Conservation (phyloP, 2,888 invertebrate species). For the Drosophila incognita region DNA sequence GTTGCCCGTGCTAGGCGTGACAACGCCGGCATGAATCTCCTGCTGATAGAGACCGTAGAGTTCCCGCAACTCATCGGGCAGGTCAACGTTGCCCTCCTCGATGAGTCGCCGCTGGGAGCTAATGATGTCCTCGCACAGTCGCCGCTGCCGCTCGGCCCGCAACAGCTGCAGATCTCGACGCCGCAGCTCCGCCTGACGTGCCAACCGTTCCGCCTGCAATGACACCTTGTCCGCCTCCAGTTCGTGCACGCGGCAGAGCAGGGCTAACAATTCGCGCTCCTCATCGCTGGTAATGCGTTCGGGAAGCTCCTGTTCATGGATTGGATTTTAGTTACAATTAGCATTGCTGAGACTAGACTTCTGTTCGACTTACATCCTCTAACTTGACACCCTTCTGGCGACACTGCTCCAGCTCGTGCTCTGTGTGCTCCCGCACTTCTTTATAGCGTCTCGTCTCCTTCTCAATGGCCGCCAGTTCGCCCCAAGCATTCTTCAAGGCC, state of each 20-base stretch:
- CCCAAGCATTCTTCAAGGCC: constrained; percentile 92
- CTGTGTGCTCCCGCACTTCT: constrained; percentile 90
- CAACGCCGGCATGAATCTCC: constrained; percentile 93
- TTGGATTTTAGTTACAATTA: neutral
- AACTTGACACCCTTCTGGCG: constrained; percentile 91
- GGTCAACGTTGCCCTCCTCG: constrained; percentile 90
- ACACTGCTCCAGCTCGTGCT: constrained; percentile 92
- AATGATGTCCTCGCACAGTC: constrained; percentile 96
- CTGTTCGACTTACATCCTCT: constrained; percentile 89
- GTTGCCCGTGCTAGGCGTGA: constrained; percentile 79
- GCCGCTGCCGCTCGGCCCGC: constrained; percentile 92
- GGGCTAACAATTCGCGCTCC: constrained; percentile 92
- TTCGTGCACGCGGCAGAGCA: constrained; percentile 96
- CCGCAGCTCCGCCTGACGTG: constrained; percentile 94
- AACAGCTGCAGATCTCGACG: constrained; percentile 93
- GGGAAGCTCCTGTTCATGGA: constrained; percentile 89
- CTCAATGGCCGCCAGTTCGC: constrained; percentile 92
- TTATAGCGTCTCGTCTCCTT: constrained; percentile 93
- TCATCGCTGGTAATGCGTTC: constrained; percentile 94
- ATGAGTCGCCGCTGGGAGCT: constrained; percentile 93
- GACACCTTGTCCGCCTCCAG: constrained; percentile 97
- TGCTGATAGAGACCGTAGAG: constrained; percentile 93
- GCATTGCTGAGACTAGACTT: neutral
- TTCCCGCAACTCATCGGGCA: constrained; percentile 91
- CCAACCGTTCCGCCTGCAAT: constrained; percentile 93